phyloP scores from a whole-genome alignment of 2,797 vertebrate genomes.

The Serranus cabrilla region DNA sequence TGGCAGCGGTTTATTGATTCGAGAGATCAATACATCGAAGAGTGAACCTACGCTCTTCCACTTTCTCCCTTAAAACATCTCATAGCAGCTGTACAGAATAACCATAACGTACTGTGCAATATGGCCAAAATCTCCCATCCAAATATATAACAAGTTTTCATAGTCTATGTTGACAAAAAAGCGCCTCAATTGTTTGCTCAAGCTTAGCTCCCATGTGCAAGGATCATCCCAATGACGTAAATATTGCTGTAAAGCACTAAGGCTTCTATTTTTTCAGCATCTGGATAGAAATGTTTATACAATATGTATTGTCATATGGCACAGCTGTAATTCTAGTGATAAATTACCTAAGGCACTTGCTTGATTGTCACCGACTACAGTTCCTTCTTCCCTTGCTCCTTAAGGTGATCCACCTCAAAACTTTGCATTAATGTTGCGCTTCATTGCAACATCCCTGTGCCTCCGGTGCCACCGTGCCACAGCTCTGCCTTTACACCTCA shows the following conservation, averaged over 20 bases:
- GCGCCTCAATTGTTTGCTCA: no score
- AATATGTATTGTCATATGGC: no score
- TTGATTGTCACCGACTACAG: conserved; percentile 15
- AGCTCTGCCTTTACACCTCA: conserved; percentile 44
- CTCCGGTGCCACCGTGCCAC: conserved; percentile 59
- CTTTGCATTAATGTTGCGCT: conserved; percentile 78
- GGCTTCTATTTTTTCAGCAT: no score
- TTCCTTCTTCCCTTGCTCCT: conserved; percentile 7
- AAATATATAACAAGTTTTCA: no score
- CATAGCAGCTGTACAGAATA: no score
- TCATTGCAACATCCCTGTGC: conserved; percentile 69
- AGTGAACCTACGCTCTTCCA: background rate
- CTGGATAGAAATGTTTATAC: no score
- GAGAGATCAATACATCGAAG: background rate
- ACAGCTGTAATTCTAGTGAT: conserved; percentile 8
- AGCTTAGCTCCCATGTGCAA: no score
- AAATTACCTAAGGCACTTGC: background rate
- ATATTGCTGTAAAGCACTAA: no score
- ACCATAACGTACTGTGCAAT: no score
- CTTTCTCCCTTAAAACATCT: background rate
- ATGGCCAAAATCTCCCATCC: no score
- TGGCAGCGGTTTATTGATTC: background rate
- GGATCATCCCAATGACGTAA: no score
- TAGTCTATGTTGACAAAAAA: no score
- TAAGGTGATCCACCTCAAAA: conserved; percentile 35